Percentiles rank a stretch among this genome's conserved stretches.
Conservation (phyloP, 2,113 vertebrate species). For the Ellobius talpinus region DNA sequence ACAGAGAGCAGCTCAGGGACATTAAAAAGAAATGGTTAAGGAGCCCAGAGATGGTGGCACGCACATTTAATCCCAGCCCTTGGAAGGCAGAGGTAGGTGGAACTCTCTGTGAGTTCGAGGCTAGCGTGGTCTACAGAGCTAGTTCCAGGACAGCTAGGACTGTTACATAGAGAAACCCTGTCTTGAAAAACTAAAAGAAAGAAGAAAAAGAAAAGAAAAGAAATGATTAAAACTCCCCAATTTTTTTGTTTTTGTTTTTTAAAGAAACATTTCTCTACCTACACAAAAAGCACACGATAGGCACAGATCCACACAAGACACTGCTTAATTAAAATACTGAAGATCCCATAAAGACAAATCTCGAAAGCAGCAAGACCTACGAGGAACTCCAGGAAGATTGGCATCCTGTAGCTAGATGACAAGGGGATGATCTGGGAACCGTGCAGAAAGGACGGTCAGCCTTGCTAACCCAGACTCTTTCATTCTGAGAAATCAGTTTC, state of each 20-base stretch:
- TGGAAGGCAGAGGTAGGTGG: too few relatives aligned
- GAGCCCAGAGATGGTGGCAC: too few relatives aligned
- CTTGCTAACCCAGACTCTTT: background rate
- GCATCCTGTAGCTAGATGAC: background rate
- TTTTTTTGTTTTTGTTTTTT: background rate
- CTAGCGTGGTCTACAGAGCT: too few relatives aligned
- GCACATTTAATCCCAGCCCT: too few relatives aligned
- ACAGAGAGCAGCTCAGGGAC: background rate
- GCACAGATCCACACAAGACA: background rate
- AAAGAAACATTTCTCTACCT: background rate
- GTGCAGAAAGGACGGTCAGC: background rate
- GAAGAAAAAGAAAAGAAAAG: too few relatives aligned
- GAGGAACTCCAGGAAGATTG: background rate
- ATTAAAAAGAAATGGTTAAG: too few relatives aligned
- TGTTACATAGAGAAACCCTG: too few relatives aligned
- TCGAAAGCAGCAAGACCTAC: background rate
- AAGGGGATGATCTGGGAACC: background rate
- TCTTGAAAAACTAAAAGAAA: too few relatives aligned
- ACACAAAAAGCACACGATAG: background rate
- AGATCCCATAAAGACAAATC: background rate
- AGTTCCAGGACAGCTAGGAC: too few relatives aligned
- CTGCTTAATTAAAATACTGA: background rate
- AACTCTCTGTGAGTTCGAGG: too few relatives aligned
- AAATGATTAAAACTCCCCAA: too few relatives aligned
- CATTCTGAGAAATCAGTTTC: background rate